A percentile compares a stretch with the other conserved stretches of the same genome.
These are phyloP conservation scores for Excalfactoria chinensis DNA, from an alignment of 2,113 vertebrate species.

Conservation along the genomic window DNA sequence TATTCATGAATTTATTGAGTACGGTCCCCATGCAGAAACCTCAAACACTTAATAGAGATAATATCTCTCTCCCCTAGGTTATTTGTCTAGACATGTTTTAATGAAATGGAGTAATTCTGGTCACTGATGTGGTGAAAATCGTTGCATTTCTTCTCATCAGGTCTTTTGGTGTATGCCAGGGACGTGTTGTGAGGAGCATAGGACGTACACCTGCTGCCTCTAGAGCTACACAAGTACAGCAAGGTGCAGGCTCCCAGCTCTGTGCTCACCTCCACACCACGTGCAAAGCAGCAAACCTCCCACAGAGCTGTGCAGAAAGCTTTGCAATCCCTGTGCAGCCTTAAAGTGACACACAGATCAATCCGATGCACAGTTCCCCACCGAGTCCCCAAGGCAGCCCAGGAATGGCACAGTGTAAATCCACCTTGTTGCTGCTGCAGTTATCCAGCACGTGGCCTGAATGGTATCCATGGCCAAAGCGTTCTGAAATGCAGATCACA, in stretches of 20 bases:
- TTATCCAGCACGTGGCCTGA: not conserved
- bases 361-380: not conserved
- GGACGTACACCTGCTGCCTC: not conserved
- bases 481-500: not conserved
- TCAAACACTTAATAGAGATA: not conserved
- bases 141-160: not conserved
- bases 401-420: not conserved
- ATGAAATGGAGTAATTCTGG: conserved; percentile 12
- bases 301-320: not conserved
- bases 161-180: not conserved
- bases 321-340: not conserved
- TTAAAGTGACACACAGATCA: not conserved
- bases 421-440: not conserved
- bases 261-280: not conserved
- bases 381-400: accelerated
- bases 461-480: not conserved
- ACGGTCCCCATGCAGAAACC: conserved; percentile 12
- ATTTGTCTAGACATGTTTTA: conserved; percentile 64
- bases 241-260: not conserved
- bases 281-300: not conserved
- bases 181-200: accelerated
- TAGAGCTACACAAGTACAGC: not conserved
- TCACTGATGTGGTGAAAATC: conserved; percentile 33
- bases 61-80: not conserved
- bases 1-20: not conserved